phyloP scores from a whole-genome alignment of 2,888 invertebrate species.

The Ariolimax columbianus region DNA sequence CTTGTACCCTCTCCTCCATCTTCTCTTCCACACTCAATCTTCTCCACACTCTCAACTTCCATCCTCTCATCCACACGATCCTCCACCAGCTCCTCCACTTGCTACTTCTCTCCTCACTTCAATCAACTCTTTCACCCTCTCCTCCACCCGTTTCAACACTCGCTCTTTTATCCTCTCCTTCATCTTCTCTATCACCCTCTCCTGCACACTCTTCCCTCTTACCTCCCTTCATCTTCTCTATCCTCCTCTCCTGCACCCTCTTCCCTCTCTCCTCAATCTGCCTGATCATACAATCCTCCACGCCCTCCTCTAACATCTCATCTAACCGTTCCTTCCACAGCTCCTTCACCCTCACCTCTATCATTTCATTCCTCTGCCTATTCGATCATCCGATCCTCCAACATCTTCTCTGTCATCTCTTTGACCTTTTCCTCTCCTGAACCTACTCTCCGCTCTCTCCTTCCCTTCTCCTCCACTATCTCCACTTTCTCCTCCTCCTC shows the following conservation, averaged over 20 bases:
- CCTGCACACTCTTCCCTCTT: not conserved
- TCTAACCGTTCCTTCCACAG: too few species aligned
- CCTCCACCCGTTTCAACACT: not conserved
- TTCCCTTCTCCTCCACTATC: not conserved
- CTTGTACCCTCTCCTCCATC: too few species aligned
- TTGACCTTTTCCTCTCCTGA: not conserved
- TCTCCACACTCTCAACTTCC: not conserved
- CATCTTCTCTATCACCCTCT: too few species aligned
- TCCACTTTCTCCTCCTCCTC: not conserved
- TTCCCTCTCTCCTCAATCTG: not conserved
- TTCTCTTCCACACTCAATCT: too few species aligned
- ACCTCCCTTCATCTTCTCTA: slow-evolving; percentile 1
- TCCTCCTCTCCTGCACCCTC: slow-evolving; percentile 10
- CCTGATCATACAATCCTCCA: not conserved
- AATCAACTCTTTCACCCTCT: not conserved
- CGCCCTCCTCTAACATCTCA: not conserved
- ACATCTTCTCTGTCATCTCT: not conserved
- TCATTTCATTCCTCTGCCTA: too few species aligned
- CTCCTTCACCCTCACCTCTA: too few species aligned
- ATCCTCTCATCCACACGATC: not conserved
- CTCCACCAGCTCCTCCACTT: not conserved
- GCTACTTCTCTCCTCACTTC: not conserved
- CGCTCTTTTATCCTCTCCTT: not conserved
- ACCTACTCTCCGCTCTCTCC: not conserved
- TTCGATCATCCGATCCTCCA: too few species aligned